A percentile compares a stretch with the other conserved stretches of the same genome.
Evolutionary conservation across 2,113 vertebrate species (phyloP).

Genomic region (Eonycteris spelaea): DNA sequence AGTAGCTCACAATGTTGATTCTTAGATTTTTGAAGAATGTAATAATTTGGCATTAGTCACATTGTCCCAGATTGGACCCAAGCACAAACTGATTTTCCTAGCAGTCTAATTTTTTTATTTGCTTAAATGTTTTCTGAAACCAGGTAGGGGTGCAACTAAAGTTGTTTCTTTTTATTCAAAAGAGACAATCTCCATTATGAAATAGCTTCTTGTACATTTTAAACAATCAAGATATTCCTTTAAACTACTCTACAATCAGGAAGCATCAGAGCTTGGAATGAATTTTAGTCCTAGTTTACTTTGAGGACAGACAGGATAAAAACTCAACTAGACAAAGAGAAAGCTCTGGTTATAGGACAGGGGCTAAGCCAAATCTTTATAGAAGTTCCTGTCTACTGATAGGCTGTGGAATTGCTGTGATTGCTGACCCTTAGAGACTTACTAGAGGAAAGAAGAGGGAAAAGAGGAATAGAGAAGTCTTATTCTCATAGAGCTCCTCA

Average conservation of each 20-base stretch:
- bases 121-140: conserved; percentile 39
- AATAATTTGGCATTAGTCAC: conserved; percentile 32
- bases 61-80: background rate
- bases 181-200: background rate
- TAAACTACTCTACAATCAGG: background rate
- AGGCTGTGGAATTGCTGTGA: background rate
- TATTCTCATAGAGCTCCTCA: background rate
- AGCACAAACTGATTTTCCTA: background rate
- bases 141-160: background rate
- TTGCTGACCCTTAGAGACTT: background rate
- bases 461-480: background rate
- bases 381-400: background rate
- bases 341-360: background rate
- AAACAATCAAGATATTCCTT: conserved; percentile 22
- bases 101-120: conserved; percentile 6
- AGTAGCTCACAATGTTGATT: conserved; percentile 40
- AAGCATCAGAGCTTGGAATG: background rate
- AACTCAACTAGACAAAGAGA: background rate
- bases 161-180: background rate
- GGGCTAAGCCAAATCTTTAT: background rate
- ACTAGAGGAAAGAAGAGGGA: background rate
- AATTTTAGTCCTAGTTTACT: background rate
- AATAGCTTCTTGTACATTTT: conserved; percentile 13
- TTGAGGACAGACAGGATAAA: background rate
- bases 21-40: conserved; percentile 51